Percentiles rank a stretch among this genome's conserved stretches.
Evolutionary conservation across 2,888 invertebrate species (phyloP).

Genomic region (Neoaliturus tenellus): DNA sequence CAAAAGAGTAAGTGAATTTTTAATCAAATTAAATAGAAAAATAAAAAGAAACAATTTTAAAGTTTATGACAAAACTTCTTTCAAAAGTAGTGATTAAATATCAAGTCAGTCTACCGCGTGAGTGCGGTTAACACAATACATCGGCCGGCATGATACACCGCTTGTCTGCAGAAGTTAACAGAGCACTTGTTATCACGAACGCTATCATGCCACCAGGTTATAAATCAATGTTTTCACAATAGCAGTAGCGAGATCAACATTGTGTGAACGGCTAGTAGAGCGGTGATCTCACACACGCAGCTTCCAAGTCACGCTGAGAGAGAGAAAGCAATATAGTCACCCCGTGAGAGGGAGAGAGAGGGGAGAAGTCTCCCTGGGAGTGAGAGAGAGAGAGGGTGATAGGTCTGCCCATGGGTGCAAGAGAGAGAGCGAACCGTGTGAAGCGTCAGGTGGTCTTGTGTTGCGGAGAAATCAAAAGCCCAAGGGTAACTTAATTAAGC

Average conservation of each 20-base stretch:
- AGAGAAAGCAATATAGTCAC: background rate
- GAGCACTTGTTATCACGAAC: slow-evolving; percentile 19
- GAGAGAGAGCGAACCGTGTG: slow-evolving; percentile 27
- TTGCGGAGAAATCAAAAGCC: slow-evolving; percentile 56
- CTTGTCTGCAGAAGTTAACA: slow-evolving; percentile 33
- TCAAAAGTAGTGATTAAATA: too few relatives aligned
- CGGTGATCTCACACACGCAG: slow-evolving; percentile 28
- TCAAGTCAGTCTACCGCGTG: too few relatives aligned
- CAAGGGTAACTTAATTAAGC: slow-evolving; percentile 57
- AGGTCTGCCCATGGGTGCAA: background rate
- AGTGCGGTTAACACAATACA: too few relatives aligned
- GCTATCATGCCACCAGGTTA: slow-evolving; percentile 26
- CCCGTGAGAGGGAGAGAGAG: background rate
- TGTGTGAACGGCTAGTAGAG: slow-evolving; percentile 23
- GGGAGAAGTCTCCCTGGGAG: slow-evolving; percentile 23
- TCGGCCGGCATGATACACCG: background rate
- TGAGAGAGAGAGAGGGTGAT: background rate
- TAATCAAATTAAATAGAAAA: too few relatives aligned
- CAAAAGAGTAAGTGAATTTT: too few relatives aligned
- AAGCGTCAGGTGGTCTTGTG: slow-evolving; percentile 38
- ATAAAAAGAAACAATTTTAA: too few relatives aligned
- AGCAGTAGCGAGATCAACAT: slow-evolving; percentile 1
- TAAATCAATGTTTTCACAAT: slow-evolving; percentile 52
- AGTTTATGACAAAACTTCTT: too few relatives aligned
- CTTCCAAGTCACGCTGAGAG: slow-evolving; percentile 34